Conservation (phyloP, 2,797 vertebrate genomes). For the Thamnophis elegans region DNA sequence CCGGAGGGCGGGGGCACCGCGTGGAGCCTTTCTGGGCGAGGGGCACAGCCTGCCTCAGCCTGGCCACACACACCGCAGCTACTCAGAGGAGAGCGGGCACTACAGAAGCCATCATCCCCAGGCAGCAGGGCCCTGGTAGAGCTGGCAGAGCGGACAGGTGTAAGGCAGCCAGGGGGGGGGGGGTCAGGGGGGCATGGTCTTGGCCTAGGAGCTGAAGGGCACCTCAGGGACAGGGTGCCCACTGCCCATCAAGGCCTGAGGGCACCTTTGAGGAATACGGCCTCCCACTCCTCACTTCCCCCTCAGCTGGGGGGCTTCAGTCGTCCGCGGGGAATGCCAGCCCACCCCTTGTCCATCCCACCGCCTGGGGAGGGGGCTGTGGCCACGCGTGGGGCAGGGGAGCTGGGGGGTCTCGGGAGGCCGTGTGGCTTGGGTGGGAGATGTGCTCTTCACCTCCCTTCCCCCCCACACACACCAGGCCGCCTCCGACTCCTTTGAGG, state of each 20-base stretch:
- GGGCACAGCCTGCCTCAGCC: background rate
- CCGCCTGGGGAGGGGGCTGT: background rate
- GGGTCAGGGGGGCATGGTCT: background rate
- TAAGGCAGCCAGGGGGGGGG: background rate
- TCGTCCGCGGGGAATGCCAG: too few species aligned
- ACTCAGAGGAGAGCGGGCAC: background rate
- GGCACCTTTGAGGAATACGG: background rate
- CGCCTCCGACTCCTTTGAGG: conserved; percentile 77
- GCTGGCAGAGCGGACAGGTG: rapidly evolving
- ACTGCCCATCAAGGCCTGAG: background rate
- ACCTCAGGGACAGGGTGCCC: background rate
- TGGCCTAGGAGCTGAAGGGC: background rate
- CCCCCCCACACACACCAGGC: conserved; percentile 21
- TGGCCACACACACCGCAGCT: background rate
- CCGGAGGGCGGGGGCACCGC: background rate
- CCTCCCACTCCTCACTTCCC: too few species aligned
- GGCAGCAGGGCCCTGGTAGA: background rate
- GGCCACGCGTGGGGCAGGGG: background rate
- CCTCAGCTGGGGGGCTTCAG: background rate
- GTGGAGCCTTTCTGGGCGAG: background rate
- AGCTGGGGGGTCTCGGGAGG: too few species aligned
- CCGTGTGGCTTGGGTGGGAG: background rate
- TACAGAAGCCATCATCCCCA: background rate
- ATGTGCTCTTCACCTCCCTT: background rate
- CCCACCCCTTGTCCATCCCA: too few species aligned